Evolutionary conservation across 1,140 invertebrate genomes (phyloP).

Genomic region (fruit fly (Drosophila melanogaster)): Release_6_plus_ISO1_MT NT_033777.3:8638001-8638500

Average conservation of each 20-base stretch:
- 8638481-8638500: conserved; percentile 20
- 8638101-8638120: conserved; percentile 21
- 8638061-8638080: conserved; percentile 29
- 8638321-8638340: conserved; percentile 76
- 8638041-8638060: conserved; percentile 1
- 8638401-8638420: conserved; percentile 17
- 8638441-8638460: conserved; percentile 15
- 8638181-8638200: conserved; percentile 15
- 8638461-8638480: conserved; percentile 9
- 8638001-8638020: neutral
- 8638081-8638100: conserved; percentile 30
- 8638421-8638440: conserved; percentile 71
- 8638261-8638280: neutral
- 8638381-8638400: neutral
- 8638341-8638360: conserved; percentile 49
- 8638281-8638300: neutral
- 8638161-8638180: conserved; percentile 48
- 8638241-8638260: neutral
- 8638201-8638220: conserved; percentile 32
- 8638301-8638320: conserved; percentile 60
- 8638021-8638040: neutral
- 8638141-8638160: conserved; percentile 52
- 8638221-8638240: conserved; percentile 56
- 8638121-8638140: conserved; percentile 15
- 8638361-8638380: conserved; percentile 60